Evolutionary conservation across 2,888 invertebrate species (phyloP).

Genomic region (Meliscaeva auricollis): DNA sequence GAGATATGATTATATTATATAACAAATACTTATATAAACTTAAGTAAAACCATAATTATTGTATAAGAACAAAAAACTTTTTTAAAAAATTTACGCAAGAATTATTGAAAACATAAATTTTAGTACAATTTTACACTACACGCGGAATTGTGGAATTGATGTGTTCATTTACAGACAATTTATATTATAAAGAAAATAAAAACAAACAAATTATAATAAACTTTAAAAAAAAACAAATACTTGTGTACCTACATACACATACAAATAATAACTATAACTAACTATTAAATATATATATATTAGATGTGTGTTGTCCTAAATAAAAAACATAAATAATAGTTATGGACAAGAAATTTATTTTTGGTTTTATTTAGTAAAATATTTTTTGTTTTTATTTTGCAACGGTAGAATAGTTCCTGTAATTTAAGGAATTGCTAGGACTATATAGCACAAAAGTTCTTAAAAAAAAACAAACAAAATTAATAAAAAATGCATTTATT

Average conservation of each 20-base stretch:
- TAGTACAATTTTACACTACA: conserved; percentile 73
- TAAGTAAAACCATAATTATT: background rate
- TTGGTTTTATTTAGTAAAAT: conserved; percentile 61
- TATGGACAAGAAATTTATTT: conserved; percentile 43
- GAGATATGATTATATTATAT: conserved; percentile 26
- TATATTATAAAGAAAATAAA: conserved; percentile 32
- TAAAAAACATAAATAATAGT: conserved; percentile 23
- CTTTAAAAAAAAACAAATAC: conserved; percentile 25
- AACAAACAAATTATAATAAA: conserved; percentile 13
- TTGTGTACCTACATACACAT: conserved; percentile 47
- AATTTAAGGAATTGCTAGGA: conserved; percentile 74
- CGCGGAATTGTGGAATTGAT: conserved; percentile 68
- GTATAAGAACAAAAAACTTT: conserved; percentile 14
- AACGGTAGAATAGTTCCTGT: conserved; percentile 76
- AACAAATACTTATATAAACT: conserved; percentile 7
- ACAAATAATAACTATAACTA: background rate
- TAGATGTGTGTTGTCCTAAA: conserved; percentile 59
- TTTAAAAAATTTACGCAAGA: conserved; percentile 23
- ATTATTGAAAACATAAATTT: conserved; percentile 49
- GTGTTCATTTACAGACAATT: conserved; percentile 72
- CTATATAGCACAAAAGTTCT: conserved; percentile 64
- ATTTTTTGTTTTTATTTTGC: conserved; percentile 65
- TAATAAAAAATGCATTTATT: conserved; percentile 63
- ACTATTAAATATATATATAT: conserved; percentile 5
- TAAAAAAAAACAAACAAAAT: background rate